Conservation (phyloP, 2,797 vertebrate species). For the Percopsis omiscomaycus region DNA sequence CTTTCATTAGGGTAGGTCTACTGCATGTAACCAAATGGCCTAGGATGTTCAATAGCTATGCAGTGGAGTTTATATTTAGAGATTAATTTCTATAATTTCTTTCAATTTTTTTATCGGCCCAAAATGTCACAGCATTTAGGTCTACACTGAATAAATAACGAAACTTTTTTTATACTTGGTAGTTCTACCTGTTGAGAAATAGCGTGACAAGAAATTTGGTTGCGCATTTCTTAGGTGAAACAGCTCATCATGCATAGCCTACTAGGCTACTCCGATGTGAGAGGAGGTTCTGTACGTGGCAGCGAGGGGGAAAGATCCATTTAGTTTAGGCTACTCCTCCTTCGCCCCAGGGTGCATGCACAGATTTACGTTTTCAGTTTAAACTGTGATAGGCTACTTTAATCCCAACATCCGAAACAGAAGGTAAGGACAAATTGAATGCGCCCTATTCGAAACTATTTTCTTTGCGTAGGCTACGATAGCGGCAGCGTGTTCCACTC, state of each 20-base stretch:
- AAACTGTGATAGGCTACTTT: background rate
- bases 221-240: slow-evolving; percentile 43
- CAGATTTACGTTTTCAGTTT: background rate
- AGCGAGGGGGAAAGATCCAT: slow-evolving; percentile 41
- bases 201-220: slow-evolving; percentile 30
- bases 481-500: background rate
- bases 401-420: background rate
- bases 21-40: too few relatives aligned
- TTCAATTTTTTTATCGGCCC: too few relatives aligned
- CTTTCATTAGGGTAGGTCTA: too few relatives aligned
- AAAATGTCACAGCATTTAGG: too few relatives aligned
- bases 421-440: slow-evolving; percentile 46
- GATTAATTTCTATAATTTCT: too few relatives aligned
- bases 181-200: background rate
- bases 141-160: too few relatives aligned
- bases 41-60: too few relatives aligned
- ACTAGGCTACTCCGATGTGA: background rate
- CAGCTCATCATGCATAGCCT: slow-evolving; percentile 9
- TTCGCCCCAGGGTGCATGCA: slow-evolving; percentile 16
- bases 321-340: slow-evolving; percentile 3
- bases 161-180: background rate
- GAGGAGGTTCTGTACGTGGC: slow-evolving; percentile 77
- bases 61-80: too few relatives aligned
- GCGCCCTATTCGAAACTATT: rapidly evolving
- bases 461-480: background rate